Conservation (phyloP, 1,140 invertebrate genomes). For the Drosophila subobscura region DNA sequence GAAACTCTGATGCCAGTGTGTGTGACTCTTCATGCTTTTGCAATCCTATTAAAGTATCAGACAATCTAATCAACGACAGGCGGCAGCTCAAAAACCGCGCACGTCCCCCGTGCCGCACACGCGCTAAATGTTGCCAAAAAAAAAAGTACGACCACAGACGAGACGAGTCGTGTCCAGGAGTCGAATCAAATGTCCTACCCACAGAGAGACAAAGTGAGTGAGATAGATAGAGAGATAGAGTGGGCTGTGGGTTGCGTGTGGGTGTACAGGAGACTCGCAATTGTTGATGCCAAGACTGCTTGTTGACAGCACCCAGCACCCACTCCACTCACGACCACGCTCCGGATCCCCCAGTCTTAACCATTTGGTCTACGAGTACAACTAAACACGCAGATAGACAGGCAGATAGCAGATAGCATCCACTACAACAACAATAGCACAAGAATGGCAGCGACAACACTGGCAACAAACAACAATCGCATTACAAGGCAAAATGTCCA, state of each 20-base stretch:
- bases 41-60: slow-evolving; percentile 82
- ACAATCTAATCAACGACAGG: slow-evolving; percentile 78
- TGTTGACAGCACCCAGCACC: slow-evolving; percentile 26
- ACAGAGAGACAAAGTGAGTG: not conserved
- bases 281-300: slow-evolving; percentile 50
- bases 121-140: slow-evolving; percentile 75
- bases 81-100: slow-evolving; percentile 72
- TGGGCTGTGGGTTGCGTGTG: not conserved
- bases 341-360: slow-evolving; percentile 10
- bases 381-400: slow-evolving; percentile 63
- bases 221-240: too few relatives aligned
- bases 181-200: slow-evolving; percentile 3
- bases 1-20: slow-evolving; percentile 10
- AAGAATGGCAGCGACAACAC: slow-evolving; percentile 45
- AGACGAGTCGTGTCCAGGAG: slow-evolving; percentile 3
- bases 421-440: slow-evolving; percentile 43
- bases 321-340: too few relatives aligned
- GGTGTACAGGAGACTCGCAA: slow-evolving; percentile 24
- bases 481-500: slow-evolving; percentile 64
- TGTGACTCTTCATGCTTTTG: slow-evolving; percentile 52
- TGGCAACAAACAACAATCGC: slow-evolving; percentile 56
- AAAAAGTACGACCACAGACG: slow-evolving; percentile 25
- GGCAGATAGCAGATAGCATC: slow-evolving; percentile 43
- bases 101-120: slow-evolving; percentile 44
- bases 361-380: slow-evolving; percentile 38